Base-by-base conservation (phyloP, 1,140 invertebrate genomes). In the Harlomillsia oculata region DNA sequence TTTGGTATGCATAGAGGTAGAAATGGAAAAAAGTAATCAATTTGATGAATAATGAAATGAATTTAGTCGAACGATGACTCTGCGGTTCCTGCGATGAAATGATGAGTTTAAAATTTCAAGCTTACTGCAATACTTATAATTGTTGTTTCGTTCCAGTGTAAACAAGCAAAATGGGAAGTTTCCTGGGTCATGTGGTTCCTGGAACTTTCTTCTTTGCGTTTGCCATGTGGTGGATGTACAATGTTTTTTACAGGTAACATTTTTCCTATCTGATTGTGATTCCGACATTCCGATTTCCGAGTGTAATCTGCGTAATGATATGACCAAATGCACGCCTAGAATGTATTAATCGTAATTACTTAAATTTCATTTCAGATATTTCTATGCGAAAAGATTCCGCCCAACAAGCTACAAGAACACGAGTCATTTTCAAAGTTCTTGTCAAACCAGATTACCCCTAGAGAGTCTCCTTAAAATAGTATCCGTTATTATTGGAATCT, bases 191-290 rank as follows among this genome's bases (percentile, higher is more conserved):
- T 56, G 65, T 72, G 5, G 62, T 77, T 5, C 76, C 76, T 2
- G 76, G 76, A 44, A 70, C 72, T 9, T 75, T 77, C 55, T 77
- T 78, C 65, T 64, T 72, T 13, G n/a, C 69, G 0, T 75, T 75
- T 65, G 69, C 67, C 0, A n/a, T 75, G 21, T 77, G 75, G 74
- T 77, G 73, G 71, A 66, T 69, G 1, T 66, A 74, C 32, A 69
- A 69, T 18, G 64, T 72, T 18, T 73, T 72, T 53, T 58, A 57
- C 34, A 60, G 66, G 67, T 67, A 43, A 61, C 21, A 52, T 9
- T 45, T 37, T 52, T 5, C 21, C 34, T 29, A 52, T 52, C 23
- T 25, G 9, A 8, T 46, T 9, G 16, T 16, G 32, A 34, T n/a
- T 9, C 8, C 32, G 32, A 34, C n/a, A n/a, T n/a, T n/a, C n/a